These are phyloP conservation scores for Edolisoma coerulescens DNA, from an alignment of 2,113 vertebrate species.

Conservation along the genomic window DNA sequence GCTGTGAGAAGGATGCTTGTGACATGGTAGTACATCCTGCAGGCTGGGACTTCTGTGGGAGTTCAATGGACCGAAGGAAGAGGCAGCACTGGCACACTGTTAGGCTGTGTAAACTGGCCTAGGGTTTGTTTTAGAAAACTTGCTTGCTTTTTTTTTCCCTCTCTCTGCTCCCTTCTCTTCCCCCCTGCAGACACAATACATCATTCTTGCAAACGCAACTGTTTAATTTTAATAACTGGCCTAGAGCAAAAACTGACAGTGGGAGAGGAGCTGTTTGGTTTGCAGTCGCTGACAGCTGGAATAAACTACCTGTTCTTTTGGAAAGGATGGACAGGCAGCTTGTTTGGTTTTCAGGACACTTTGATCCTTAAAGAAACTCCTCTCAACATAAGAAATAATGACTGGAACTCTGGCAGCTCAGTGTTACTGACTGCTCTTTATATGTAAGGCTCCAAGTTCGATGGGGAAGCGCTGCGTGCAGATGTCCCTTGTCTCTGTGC, in stretches of 20 bases:
- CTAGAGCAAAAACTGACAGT: slow-evolving; percentile 57
- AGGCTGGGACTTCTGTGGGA: background rate
- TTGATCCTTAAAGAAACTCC: slow-evolving; percentile 15
- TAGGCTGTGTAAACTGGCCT: background rate
- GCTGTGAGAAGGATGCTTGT: background rate
- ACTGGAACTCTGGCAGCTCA: background rate
- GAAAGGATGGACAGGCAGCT: slow-evolving; percentile 18
- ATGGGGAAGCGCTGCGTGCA: background rate
- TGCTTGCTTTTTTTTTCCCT: background rate
- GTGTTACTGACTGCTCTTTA: background rate
- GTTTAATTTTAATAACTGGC: slow-evolving; percentile 59
- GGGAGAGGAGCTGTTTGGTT: slow-evolving; percentile 42
- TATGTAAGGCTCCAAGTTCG: background rate
- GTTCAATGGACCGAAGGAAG: background rate
- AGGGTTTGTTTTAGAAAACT: slow-evolving; percentile 7
- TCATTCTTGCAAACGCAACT: background rate
- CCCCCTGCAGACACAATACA: background rate
- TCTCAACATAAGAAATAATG: background rate
- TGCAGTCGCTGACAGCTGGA: slow-evolving; percentile 29
- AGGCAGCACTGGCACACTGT: background rate
- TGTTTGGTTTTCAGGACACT: slow-evolving; percentile 32
- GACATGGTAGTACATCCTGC: background rate
- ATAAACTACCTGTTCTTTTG: slow-evolving; percentile 55
- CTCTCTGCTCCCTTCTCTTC: background rate
- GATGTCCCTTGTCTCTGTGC: background rate